Conservation (phyloP, 2,113 vertebrate species). For the Tachysurus vachellii region DNA sequence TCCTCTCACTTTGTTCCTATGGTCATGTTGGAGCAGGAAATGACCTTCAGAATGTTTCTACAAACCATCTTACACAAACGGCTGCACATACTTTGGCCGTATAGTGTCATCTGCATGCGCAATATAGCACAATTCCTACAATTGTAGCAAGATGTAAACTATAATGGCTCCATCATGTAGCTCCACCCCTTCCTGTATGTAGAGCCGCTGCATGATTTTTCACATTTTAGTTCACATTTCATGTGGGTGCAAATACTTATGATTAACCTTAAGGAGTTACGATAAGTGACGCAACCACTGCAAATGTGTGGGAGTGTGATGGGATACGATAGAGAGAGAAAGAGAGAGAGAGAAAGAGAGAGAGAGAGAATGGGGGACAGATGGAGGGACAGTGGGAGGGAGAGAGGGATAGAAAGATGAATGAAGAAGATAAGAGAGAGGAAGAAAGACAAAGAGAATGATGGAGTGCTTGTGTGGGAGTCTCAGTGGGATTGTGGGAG, state of each 20-base stretch:
- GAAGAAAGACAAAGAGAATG: background rate
- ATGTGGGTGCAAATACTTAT: background rate
- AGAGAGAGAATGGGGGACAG: background rate
- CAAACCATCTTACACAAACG: too few relatives aligned
- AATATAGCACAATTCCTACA: background rate
- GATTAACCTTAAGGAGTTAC: background rate
- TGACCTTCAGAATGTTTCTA: background rate
- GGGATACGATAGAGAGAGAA: background rate
- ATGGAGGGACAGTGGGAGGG: background rate
- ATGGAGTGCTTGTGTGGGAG: background rate
- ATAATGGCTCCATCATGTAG: background rate
- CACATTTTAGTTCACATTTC: background rate
- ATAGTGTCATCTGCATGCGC: background rate
- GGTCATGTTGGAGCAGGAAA: background rate
- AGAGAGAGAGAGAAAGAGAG: background rate
- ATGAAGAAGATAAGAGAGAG: too few relatives aligned
- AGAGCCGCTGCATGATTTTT: background rate
- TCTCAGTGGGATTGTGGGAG: conserved; percentile 36
- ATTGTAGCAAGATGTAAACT: background rate
- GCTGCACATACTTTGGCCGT: background rate
- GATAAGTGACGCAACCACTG: background rate
- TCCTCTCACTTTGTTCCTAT: background rate
- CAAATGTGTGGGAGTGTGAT: background rate
- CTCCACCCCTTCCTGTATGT: background rate
- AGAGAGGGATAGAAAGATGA: background rate